phyloP scores from a whole-genome alignment of 2,888 invertebrate genomes.

The Boloria selene region DNA sequence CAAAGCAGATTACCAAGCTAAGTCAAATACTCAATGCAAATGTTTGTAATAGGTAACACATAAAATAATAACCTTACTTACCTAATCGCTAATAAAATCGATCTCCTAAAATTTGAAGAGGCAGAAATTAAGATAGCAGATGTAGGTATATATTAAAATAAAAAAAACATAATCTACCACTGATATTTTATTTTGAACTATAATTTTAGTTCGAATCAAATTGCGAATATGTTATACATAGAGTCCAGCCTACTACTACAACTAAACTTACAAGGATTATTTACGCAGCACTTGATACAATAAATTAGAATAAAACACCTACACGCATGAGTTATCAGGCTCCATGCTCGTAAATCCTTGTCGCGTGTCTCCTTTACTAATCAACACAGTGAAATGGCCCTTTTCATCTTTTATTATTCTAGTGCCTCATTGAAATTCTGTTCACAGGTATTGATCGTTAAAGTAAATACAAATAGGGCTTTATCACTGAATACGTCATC shows the following conservation, averaged over 20 bases:
- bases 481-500: background rate
- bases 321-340: constrained; percentile 26
- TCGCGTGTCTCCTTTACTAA: constrained; percentile 29
- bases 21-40: too few relatives aligned
- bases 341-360: constrained; percentile 30
- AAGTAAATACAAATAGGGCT: background rate
- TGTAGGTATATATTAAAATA: too few relatives aligned
- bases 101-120: too few relatives aligned
- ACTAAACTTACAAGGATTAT: constrained; percentile 17
- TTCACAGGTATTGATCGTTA: constrained; percentile 2
- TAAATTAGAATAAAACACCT: constrained; percentile 35
- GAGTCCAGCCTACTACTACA: background rate
- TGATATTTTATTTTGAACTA: constrained; percentile 2
- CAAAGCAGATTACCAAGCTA: too few relatives aligned
- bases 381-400: constrained; percentile 22
- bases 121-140: too few relatives aligned
- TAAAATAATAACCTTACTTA: too few relatives aligned
- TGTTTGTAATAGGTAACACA: too few relatives aligned
- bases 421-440: background rate
- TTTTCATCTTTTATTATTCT: constrained; percentile 26
- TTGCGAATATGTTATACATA: background rate
- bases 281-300: constrained; percentile 24
- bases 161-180: too few relatives aligned
- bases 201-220: too few relatives aligned
- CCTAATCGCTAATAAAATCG: too few relatives aligned